phyloP scores from a whole-genome alignment of 2,113 vertebrate genomes.

The Petroica traversi region DNA sequence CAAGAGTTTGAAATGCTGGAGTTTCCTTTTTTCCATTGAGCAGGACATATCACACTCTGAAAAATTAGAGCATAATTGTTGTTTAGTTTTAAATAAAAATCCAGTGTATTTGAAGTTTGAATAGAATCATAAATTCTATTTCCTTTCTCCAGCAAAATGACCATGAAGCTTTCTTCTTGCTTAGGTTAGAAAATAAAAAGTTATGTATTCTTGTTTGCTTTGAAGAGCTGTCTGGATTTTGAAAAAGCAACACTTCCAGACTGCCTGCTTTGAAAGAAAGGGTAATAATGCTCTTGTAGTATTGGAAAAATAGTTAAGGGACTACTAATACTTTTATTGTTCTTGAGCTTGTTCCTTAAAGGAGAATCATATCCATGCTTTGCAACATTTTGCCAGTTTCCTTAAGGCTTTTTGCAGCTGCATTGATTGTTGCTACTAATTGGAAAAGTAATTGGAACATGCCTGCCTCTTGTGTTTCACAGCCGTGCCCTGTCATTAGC shows the following conservation, averaged over 20 bases:
- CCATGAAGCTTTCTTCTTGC: background rate
- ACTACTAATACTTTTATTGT: background rate
- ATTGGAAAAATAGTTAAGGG: background rate
- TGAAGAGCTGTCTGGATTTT: background rate
- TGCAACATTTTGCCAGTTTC: constrained; percentile 17
- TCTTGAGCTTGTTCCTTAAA: background rate
- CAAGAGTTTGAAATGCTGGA: background rate
- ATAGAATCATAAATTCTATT: background rate
- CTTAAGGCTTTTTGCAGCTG: constrained; percentile 40
- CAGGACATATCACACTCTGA: background rate
- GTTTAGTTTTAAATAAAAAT: background rate
- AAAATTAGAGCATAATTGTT: background rate
- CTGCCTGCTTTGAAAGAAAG: background rate
- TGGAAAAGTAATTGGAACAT: constrained; percentile 67
- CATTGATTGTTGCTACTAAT: constrained; percentile 69
- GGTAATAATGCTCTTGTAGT: background rate
- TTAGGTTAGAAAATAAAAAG: background rate
- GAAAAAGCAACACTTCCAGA: background rate
- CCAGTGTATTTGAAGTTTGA: background rate
- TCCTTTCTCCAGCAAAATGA: background rate
- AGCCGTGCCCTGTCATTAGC: constrained; percentile 53
- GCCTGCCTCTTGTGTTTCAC: constrained; percentile 36
- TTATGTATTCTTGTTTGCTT: background rate
- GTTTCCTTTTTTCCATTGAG: background rate
- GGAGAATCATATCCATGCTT: background rate